phyloP scores from a whole-genome alignment of 2,888 invertebrate genomes.

The Dorcus hopei region DNA sequence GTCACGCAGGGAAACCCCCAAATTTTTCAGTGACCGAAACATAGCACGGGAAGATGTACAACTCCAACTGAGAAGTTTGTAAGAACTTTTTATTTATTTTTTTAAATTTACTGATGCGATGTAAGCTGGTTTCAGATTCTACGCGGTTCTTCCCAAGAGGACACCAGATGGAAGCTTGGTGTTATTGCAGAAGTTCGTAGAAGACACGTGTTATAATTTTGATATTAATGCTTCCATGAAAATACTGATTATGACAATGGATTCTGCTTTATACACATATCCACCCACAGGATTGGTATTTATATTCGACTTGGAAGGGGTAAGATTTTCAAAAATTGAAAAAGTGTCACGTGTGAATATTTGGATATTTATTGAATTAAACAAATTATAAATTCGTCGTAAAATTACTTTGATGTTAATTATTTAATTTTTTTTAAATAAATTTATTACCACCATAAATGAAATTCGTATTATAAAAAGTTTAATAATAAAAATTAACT shows the following conservation, averaged over 20 bases:
- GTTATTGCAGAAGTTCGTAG: constrained; percentile 59
- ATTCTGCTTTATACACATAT: constrained; percentile 56
- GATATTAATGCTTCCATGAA: constrained; percentile 59
- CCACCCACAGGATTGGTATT: constrained; percentile 65
- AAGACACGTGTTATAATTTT: constrained; percentile 59
- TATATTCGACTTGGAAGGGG: constrained; percentile 66
- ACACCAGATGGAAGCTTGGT: constrained; percentile 60
- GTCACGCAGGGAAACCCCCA: constrained; percentile 57
- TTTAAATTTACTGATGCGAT: too few relatives aligned
- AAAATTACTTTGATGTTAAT: too few relatives aligned
- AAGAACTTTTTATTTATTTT: constrained; percentile 41
- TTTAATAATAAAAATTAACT: too few relatives aligned
- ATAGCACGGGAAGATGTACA: constrained; percentile 45
- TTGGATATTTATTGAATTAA: too few relatives aligned
- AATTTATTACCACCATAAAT: too few relatives aligned
- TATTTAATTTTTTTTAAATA: too few relatives aligned
- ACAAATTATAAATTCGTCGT: too few relatives aligned
- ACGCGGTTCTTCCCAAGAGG: constrained; percentile 56
- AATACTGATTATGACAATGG: constrained; percentile 42
- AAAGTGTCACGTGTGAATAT: too few relatives aligned
- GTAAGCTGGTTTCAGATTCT: constrained; percentile 52
- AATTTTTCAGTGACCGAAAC: constrained; percentile 61
- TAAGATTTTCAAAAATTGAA: constrained; percentile 37
- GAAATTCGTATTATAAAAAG: too few relatives aligned
- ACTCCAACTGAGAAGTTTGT: constrained; percentile 54